Conservation (phyloP, 2,888 invertebrate species). For the Ormyrus rosae region DNA sequence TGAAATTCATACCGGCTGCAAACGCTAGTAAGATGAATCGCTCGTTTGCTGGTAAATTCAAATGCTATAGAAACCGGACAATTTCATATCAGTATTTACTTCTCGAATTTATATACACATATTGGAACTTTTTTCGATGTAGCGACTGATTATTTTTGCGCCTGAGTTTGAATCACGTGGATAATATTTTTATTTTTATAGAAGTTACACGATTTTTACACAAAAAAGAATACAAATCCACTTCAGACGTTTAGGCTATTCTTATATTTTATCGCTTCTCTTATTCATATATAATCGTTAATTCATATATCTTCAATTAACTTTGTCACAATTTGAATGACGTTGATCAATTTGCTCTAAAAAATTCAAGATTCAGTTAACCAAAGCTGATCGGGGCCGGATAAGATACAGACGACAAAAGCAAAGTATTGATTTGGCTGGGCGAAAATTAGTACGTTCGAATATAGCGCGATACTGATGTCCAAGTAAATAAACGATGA, state of each 20-base stretch:
- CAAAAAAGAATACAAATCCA: too few species aligned
- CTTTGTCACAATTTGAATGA: too few species aligned
- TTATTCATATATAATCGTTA: too few species aligned
- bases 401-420: too few species aligned
- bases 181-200: too few species aligned
- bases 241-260: too few species aligned
- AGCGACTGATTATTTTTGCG: slow-evolving; percentile 13
- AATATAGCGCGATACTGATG: slow-evolving; percentile 42
- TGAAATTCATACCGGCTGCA: slow-evolving; percentile 33
- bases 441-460: slow-evolving; percentile 40
- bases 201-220: too few species aligned
- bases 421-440: slow-evolving; percentile 13
- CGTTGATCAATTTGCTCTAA: too few species aligned
- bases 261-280: too few species aligned
- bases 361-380: too few species aligned
- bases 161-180: neutral
- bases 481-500: slow-evolving; percentile 52
- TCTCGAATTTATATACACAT: slow-evolving; percentile 31
- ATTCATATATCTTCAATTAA: too few species aligned
- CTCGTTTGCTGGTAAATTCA: slow-evolving; percentile 31
- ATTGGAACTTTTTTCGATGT: neutral
- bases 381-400: too few species aligned
- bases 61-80: slow-evolving; percentile 30
- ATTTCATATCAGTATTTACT: slow-evolving; percentile 32
- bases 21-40: slow-evolving; percentile 1